These are phyloP conservation scores for Drosophila histrio DNA, from an alignment of 2,888 invertebrate species.

Conservation along the genomic window DNA sequence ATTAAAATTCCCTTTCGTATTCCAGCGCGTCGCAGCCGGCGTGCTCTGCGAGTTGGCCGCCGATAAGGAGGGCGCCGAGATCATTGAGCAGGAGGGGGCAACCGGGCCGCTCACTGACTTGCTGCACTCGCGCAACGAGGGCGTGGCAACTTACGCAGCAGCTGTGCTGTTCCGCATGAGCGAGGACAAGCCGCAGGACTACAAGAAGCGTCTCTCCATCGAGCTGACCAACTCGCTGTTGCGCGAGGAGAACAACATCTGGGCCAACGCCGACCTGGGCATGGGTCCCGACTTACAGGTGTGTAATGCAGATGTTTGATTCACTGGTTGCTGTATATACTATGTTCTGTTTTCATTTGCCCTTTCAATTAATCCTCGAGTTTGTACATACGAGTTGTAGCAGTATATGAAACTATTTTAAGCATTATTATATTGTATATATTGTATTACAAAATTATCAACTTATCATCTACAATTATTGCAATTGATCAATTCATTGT, in stretches of 20 bases:
- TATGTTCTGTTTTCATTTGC: neutral
- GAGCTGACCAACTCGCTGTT: slow-evolving; percentile 98
- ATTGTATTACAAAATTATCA: slow-evolving; percentile 9
- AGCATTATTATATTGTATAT: slow-evolving; percentile 34
- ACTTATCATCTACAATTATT: slow-evolving; percentile 20
- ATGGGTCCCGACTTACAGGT: slow-evolving; percentile 96
- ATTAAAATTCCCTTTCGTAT: neutral
- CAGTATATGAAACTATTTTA: slow-evolving; percentile 25
- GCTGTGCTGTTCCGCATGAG: slow-evolving; percentile 99
- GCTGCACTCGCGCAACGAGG: slow-evolving; percentile 98
- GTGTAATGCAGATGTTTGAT: slow-evolving; percentile 66
- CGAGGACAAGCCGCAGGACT: slow-evolving; percentile 99
- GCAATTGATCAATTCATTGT: slow-evolving; percentile 10
- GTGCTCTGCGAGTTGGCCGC: slow-evolving; percentile 98
- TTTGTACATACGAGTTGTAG: slow-evolving; percentile 49
- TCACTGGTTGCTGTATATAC: neutral
- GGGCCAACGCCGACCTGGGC: slow-evolving; percentile 93
- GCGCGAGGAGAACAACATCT: slow-evolving; percentile 95
- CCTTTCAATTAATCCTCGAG: slow-evolving; percentile 7
- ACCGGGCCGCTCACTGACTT: slow-evolving; percentile 97
- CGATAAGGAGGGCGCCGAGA: slow-evolving; percentile 98
- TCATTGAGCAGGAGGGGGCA: slow-evolving; percentile 98
- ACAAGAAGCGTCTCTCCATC: slow-evolving; percentile 97
- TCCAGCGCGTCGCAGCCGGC: slow-evolving; percentile 96
- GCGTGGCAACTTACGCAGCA: slow-evolving; percentile 98